Base-by-base conservation (phyloP, 1,140 invertebrate species). In the Probaryconus sp. region DNA sequence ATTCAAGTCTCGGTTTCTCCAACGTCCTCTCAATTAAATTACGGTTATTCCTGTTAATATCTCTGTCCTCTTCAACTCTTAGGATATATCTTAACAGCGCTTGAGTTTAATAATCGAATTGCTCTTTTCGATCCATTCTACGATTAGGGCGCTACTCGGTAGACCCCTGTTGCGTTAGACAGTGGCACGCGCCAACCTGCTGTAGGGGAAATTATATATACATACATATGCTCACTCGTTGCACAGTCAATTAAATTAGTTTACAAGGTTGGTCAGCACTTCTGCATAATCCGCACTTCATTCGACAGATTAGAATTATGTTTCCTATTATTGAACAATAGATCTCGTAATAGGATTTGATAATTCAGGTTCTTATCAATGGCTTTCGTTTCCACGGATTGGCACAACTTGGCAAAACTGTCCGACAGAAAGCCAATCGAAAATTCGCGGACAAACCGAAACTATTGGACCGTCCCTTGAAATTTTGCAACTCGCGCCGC, bases 71-170 rank as follows among this genome's bases (percentile, higher is more conserved):
- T 7, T 38, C 35, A 2, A 31, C 18, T 40, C 48, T n/a, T 55
- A 48, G 45, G 13, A 50, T 38, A 2, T 26, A 43, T 60, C 56
- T 61, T 65, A 30, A 48, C 64, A 60, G 30, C 10, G 53, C 33
- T 68, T 65, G 56, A 77, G 60, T 71, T 80, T 69, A 74, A 80
- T 82, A 82, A 81, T 79, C 79, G 48, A 82, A 77, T 81, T 82
- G 76, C 69, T 64, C 69, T 76, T 76, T 77, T 63, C 68, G 42
- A 50, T 53, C 30, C 53, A 37, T 30, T 61, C 20, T 37, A 61
- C 31, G 40, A 58, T 51, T 67, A 26, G 65, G 68, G 73, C 33
- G 43, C 24, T 51, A 50, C 18, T 31, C 35, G 30, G 4, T 61
- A 11, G 55, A 45, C 58, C 72, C 61, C 60, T 72, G 43, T 56